Conservation (phyloP, 2,888 invertebrate species). For the Ochropacha duplaris region DNA sequence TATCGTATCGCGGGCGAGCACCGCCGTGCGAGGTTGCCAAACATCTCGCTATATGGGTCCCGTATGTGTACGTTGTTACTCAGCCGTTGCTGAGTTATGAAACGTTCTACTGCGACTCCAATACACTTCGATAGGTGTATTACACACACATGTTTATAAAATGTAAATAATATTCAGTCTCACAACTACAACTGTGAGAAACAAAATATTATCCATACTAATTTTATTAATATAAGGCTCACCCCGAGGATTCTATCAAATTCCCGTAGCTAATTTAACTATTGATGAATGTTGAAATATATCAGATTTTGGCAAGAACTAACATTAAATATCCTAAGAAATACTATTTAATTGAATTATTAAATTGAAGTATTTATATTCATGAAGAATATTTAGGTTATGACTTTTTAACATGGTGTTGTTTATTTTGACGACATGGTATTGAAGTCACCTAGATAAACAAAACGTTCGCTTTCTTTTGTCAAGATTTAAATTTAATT, state of each 20-base stretch:
- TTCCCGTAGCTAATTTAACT: no score
- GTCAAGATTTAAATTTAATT: slow-evolving; percentile 32
- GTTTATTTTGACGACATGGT: not conserved
- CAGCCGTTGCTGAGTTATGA: slow-evolving; percentile 48
- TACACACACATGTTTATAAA: slow-evolving; percentile 8
- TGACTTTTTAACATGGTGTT: not conserved
- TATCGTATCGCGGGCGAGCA: slow-evolving; percentile 33
- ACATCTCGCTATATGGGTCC: slow-evolving; percentile 51
- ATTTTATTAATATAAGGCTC: not conserved
- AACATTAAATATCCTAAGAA: not conserved
- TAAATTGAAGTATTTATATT: no score
- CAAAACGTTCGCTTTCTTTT: slow-evolving; percentile 12
- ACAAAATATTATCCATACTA: not conserved
- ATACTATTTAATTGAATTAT: not conserved
- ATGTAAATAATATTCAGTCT: no score
- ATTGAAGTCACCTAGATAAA: slow-evolving; percentile 4
- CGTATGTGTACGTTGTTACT: slow-evolving; percentile 33
- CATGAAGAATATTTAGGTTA: no score
- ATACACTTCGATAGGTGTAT: slow-evolving; percentile 11
- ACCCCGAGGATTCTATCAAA: not conserved
- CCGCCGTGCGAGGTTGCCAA: slow-evolving; percentile 58
- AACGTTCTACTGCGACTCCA: slow-evolving; percentile 33
- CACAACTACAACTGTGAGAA: no score
- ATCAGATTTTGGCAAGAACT: not conserved
- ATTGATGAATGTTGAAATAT: no score